These are phyloP conservation scores for Sorex fumeus DNA, from an alignment of 2,113 vertebrate genomes.

Conservation along the genomic window DNA sequence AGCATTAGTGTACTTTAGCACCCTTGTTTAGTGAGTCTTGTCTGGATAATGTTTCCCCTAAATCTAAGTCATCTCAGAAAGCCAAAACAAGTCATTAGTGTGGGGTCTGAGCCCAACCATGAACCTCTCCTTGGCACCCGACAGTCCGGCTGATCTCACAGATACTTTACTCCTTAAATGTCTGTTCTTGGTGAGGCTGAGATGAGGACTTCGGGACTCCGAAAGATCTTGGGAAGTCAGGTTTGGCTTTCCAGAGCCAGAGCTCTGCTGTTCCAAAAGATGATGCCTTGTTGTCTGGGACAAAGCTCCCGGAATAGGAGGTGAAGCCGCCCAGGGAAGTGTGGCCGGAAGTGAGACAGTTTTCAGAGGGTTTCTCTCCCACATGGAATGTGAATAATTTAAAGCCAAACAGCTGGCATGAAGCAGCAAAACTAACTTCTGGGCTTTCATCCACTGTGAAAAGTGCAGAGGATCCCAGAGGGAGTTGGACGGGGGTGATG, in stretches of 20 bases:
- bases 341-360: too few species aligned
- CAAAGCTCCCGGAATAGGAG: too few species aligned
- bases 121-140: constrained; percentile 14
- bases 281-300: too few species aligned
- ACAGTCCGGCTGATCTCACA: background rate
- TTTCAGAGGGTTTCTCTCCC: too few species aligned
- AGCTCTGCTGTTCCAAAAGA: too few species aligned
- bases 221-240: constrained; percentile 47
- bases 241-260: background rate
- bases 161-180: constrained; percentile 47
- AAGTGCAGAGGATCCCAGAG: too few species aligned
- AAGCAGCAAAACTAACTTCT: too few species aligned
- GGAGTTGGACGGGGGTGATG: too few species aligned
- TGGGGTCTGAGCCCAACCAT: background rate
- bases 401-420: too few species aligned
- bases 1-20: background rate
- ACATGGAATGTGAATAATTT: too few species aligned
- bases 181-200: background rate
- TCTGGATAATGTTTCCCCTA: background rate
- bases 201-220: background rate
- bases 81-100: background rate
- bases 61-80: constrained; percentile 55
- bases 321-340: too few species aligned
- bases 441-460: too few species aligned
- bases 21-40: background rate